Evolutionary conservation across 2,113 vertebrate species (phyloP).

Genomic region (Corythaixoides concolor): DNA sequence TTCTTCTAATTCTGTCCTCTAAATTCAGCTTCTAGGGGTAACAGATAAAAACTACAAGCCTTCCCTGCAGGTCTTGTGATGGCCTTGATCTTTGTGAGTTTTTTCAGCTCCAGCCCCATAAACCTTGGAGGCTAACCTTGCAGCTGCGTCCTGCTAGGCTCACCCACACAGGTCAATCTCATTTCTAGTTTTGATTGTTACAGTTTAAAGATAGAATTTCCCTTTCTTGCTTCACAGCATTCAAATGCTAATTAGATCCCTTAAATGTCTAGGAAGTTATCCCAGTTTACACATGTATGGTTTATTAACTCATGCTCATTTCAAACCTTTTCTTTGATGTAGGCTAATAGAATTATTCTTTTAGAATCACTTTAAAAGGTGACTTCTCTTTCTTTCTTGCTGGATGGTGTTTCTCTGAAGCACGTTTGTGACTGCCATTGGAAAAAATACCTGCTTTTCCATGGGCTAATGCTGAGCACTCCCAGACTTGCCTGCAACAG

Average conservation of each 20-base stretch:
- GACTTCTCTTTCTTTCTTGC: not conserved
- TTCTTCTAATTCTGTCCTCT: not conserved
- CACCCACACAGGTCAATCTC: slow-evolving; percentile 40
- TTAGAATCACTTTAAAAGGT: slow-evolving; percentile 35
- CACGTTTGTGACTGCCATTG: slow-evolving; percentile 30
- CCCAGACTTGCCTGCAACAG: not conserved
- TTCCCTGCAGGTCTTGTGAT: not conserved
- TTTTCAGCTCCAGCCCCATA: not conserved
- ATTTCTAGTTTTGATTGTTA: slow-evolving; percentile 56
- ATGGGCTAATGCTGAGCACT: not conserved
- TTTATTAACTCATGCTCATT: slow-evolving; percentile 58
- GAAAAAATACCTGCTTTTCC: not conserved
- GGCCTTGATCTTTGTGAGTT: not conserved
- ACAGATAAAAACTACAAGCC: not conserved
- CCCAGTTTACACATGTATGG: slow-evolving; percentile 53
- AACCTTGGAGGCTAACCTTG: not conserved
- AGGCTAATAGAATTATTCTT: slow-evolving; percentile 51
- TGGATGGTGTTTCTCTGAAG: slow-evolving; percentile 44
- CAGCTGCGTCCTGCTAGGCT: slow-evolving; percentile 27
- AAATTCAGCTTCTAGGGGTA: not conserved
- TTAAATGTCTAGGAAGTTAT: slow-evolving; percentile 58
- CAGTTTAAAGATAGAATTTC: slow-evolving; percentile 54
- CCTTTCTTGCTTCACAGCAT: slow-evolving; percentile 49
- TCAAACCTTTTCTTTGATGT: slow-evolving; percentile 59
- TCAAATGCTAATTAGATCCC: slow-evolving; percentile 60